These are phyloP conservation scores for Hypercompe scribonia DNA, from an alignment of 2,888 invertebrate species.

Conservation along the genomic window DNA sequence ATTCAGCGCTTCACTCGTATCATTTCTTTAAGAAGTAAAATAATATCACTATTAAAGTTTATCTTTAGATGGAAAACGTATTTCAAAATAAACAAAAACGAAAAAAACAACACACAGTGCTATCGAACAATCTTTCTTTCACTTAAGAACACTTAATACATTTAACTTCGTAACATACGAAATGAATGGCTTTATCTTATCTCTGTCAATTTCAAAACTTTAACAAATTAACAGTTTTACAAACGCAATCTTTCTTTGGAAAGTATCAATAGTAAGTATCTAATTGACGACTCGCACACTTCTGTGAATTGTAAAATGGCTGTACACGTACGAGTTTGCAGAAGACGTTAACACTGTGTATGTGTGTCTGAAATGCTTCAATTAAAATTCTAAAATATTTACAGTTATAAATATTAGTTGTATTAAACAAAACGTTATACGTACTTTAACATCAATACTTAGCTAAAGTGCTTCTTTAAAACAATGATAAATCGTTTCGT, in stretches of 20 bases:
- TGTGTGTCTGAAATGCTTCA: background rate
- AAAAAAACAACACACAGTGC: background rate
- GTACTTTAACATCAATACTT: too few species aligned
- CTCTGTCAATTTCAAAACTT: conserved; percentile 1
- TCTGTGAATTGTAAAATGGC: conserved; percentile 27
- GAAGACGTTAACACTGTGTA: background rate
- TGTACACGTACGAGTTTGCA: conserved; percentile 23
- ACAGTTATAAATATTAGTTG: background rate
- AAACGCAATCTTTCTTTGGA: conserved; percentile 10
- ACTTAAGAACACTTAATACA: background rate
- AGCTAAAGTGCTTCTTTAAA: background rate
- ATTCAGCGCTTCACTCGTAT: background rate
- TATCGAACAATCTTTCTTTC: background rate
- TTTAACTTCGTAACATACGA: background rate
- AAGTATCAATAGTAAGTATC: conserved; percentile 16
- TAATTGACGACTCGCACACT: conserved; percentile 15
- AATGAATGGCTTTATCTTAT: background rate
- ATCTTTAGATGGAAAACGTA: background rate
- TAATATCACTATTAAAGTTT: background rate
- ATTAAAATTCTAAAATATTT: background rate
- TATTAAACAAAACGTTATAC: background rate
- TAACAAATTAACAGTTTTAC: conserved; percentile 11
- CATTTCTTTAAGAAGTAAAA: background rate
- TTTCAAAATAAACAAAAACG: background rate
- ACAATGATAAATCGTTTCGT: background rate